Evolutionary conservation across 2,113 vertebrate genomes (phyloP), one percentile per base, ranked within the genome.

Genomic region (Leuciscus idus): DNA sequence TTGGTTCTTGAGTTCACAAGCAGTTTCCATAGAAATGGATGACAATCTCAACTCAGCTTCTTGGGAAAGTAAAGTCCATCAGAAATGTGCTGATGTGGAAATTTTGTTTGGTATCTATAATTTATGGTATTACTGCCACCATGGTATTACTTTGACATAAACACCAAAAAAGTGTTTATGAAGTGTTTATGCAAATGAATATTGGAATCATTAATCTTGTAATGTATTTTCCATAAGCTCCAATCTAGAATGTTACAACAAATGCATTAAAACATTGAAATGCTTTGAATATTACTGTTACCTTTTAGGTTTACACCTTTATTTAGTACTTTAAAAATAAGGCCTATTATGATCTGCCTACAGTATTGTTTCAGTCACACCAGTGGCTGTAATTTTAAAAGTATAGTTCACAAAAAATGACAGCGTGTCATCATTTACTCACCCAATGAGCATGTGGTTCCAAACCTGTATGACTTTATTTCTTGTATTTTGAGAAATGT

Each of bases 11-110:
- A 36, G 0, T 21, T 62, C 33, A 13, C 11, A n/a, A 36, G 11
- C 19, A 4, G 36, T 64, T 62, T 81, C 36, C 13, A 78, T 78
- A 81, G 57, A 64, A 81, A 64, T 81, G 57, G 57, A 46, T 21
- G 3, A 13, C 15, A 39, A 19, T 48, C 57, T 48, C 13, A 62
- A 64, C 57, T 4, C 12, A 46, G 21, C 13, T 64, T 48, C 43
- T 50, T 48, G 11, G 2, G 10, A 7, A 52, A 17, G 23, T 23
- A 8, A 23, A 79, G 21, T 64, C 12, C 21, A 28, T 26, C 26
- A 26, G 36, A 15, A 19, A 48, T 64, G 57, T 28, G 19, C 30
- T 15, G 33, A 39, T 36, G 28, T 23, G 52, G 21, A 79, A 1
- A 79, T 77, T 77, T 50, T 30, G 13, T 26, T 55, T 2, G 75